A percentile compares a stretch with the other conserved stretches of the same genome.
Conservation (phyloP, 1,140 invertebrate species). For the Drosophila virilis region DNA sequence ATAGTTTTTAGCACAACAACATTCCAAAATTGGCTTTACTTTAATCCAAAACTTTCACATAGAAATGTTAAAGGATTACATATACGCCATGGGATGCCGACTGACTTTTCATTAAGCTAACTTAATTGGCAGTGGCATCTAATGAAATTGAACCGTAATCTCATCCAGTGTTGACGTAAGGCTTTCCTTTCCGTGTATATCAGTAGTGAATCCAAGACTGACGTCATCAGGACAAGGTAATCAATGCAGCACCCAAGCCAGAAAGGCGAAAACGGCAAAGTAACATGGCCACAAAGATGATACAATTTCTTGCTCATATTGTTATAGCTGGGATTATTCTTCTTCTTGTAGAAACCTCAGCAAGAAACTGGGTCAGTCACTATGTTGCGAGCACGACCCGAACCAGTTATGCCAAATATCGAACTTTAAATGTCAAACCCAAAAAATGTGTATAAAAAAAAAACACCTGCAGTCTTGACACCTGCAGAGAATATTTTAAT, state of each 20-base stretch:
- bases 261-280: slow-evolving; percentile 13
- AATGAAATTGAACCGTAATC: slow-evolving; percentile 24
- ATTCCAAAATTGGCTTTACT: slow-evolving; percentile 24
- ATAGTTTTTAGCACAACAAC: slow-evolving; percentile 55
- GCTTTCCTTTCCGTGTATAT: slow-evolving; percentile 4
- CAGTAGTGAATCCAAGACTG: slow-evolving; percentile 13
- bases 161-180: slow-evolving; percentile 41
- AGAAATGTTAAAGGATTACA: slow-evolving; percentile 30
- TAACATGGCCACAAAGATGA: slow-evolving; percentile 26
- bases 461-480: neutral
- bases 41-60: slow-evolving; percentile 21
- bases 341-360: neutral
- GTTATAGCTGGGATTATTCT: slow-evolving; percentile 13
- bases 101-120: slow-evolving; percentile 57
- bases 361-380: slow-evolving; percentile 70
- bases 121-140: slow-evolving; percentile 9
- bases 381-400: slow-evolving; percentile 17
- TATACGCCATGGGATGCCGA: slow-evolving; percentile 63
- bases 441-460: neutral
- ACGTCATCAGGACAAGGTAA: slow-evolving; percentile 32
- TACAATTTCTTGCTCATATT: slow-evolving; percentile 7
- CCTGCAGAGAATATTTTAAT: no score
- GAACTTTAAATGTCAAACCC: slow-evolving; percentile 42
- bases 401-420: slow-evolving; percentile 50
- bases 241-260: slow-evolving; percentile 22